Evolutionary conservation across 2,888 invertebrate species (phyloP).

Genomic region (Erebia ligea): DNA sequence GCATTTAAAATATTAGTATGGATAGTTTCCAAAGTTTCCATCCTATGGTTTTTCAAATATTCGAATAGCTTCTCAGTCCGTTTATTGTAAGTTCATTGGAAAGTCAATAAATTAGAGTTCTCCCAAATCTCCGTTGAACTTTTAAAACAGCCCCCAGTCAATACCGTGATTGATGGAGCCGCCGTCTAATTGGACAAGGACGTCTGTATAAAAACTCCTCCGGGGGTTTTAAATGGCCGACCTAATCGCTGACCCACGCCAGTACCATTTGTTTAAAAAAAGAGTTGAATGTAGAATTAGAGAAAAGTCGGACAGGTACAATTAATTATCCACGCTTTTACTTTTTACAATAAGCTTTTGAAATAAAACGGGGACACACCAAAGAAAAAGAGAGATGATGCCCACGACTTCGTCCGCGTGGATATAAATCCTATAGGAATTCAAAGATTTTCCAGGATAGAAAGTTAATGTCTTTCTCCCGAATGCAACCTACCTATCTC

Average conservation of each 20-base stretch:
- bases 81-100: slow-evolving; percentile 6
- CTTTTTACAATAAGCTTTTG: neutral
- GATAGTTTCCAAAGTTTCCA: too few species aligned
- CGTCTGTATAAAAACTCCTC: slow-evolving; percentile 54
- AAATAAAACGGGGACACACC: neutral
- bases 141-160: slow-evolving; percentile 53
- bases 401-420: neutral
- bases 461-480: too few species aligned
- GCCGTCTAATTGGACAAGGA: slow-evolving; percentile 63
- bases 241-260: slow-evolving; percentile 25
- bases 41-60: too few species aligned
- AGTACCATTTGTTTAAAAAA: slow-evolving; percentile 23
- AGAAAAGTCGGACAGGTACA: slow-evolving; percentile 12
- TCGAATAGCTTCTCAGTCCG: too few species aligned
- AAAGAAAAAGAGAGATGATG: neutral
- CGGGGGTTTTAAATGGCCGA: slow-evolving; percentile 54
- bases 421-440: neutral
- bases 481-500: too few species aligned
- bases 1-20: too few species aligned
- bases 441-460: too few species aligned
- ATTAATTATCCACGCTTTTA: too few species aligned
- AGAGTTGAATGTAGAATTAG: slow-evolving; percentile 12
- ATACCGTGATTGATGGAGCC: slow-evolving; percentile 66
- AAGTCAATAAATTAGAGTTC: slow-evolving; percentile 34
- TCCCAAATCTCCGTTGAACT: slow-evolving; percentile 46